phyloP scores from a whole-genome alignment of 2,113 vertebrate species.

The Mohoua ochrocephala region DNA sequence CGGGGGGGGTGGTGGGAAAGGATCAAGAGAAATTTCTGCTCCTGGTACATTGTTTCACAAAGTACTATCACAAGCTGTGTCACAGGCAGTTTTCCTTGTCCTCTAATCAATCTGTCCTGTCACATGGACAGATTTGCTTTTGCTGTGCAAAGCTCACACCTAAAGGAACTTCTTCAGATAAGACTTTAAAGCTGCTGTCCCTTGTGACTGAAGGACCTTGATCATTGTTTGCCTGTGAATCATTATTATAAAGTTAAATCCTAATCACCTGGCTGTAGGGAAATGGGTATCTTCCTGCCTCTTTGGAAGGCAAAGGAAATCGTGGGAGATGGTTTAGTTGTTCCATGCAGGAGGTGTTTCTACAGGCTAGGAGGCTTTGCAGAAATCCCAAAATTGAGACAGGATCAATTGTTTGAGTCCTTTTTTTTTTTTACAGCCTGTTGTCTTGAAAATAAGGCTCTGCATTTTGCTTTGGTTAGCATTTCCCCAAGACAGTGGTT shows the following conservation, averaged over 20 bases:
- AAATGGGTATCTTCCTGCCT: not conserved
- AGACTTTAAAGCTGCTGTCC: not conserved
- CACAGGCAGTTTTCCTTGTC: not conserved
- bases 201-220: not conserved
- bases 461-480: not conserved
- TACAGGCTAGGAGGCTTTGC: not conserved
- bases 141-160: not conserved
- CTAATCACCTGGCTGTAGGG: not conserved
- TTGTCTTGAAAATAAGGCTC: not conserved
- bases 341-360: not conserved
- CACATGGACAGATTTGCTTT: not conserved
- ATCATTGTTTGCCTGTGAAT: not conserved
- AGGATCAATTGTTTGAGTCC: not conserved
- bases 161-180: not conserved
- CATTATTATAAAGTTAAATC: not conserved
- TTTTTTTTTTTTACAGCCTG: not conserved
- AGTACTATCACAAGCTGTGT: not conserved
- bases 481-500: not conserved
- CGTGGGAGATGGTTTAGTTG: not conserved
- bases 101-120: not conserved
- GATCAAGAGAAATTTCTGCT: not conserved
- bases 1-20: accelerated
- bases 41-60: not conserved
- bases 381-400: not conserved
- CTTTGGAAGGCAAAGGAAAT: not conserved